These are phyloP conservation scores for Stegodyphus mimosarum DNA, from an alignment of 1,140 invertebrate species.

Conservation along the genomic window DNA sequence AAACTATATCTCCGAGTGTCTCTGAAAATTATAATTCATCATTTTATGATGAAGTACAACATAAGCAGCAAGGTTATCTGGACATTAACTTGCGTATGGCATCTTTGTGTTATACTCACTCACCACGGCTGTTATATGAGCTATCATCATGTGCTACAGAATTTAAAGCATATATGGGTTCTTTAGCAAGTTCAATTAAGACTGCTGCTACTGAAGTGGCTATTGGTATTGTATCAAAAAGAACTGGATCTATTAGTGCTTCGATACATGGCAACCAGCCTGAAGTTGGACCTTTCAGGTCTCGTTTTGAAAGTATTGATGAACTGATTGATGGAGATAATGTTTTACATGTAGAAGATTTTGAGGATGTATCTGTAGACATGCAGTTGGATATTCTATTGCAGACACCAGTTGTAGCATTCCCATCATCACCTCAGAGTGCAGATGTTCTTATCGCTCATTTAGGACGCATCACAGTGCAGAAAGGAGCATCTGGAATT, in stretches of 20 bases:
- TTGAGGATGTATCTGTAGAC: constrained; percentile 54
- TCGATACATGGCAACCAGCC: constrained; percentile 39
- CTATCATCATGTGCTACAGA: constrained; percentile 82
- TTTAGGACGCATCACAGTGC: constrained; percentile 81
- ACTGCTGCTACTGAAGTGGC: constrained; percentile 94
- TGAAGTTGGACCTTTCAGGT: neutral
- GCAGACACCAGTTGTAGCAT: constrained; percentile 89
- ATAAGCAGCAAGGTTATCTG: constrained; percentile 66
- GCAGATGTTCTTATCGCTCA: constrained; percentile 90
- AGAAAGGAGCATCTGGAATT: constrained; percentile 50
- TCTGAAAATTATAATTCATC: neutral
- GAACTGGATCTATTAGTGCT: constrained; percentile 45
- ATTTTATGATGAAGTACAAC: neutral
- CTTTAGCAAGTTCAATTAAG: constrained; percentile 82
- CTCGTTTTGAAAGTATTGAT: constrained; percentile 33
- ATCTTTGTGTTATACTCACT: constrained; percentile 93
- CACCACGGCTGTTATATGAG: constrained; percentile 85
- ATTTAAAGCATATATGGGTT: constrained; percentile 78
- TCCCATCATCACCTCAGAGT: constrained; percentile 83
- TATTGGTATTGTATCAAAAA: constrained; percentile 79
- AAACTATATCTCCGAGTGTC: neutral
- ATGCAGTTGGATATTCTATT: constrained; percentile 76
- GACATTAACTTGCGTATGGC: constrained; percentile 81
- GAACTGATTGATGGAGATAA: constrained; percentile 11
- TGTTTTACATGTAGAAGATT: constrained; percentile 1